These are phyloP conservation scores for Apis dorsata DNA, from an alignment of 1,140 invertebrate species.

Conservation along the genomic window DNA sequence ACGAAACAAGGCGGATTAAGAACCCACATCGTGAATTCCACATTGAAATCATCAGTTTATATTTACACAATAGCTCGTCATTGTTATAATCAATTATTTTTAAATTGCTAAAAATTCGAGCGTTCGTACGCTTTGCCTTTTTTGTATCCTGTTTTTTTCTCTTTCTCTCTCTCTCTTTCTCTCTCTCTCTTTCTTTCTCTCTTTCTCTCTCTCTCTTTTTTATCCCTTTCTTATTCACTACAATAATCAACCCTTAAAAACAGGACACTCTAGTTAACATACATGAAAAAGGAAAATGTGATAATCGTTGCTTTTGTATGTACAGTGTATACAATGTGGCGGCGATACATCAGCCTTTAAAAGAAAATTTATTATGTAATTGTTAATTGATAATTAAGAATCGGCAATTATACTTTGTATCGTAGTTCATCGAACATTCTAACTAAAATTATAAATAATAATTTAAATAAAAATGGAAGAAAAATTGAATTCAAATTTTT, in stretches of 20 bases:
- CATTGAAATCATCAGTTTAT: slow-evolving; percentile 78
- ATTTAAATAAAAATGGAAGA: neutral
- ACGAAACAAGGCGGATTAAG: slow-evolving; percentile 68
- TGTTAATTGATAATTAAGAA: slow-evolving; percentile 18
- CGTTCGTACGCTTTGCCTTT: neutral
- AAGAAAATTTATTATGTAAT: slow-evolving; percentile 12
- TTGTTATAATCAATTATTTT: slow-evolving; percentile 47
- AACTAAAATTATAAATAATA: neutral
- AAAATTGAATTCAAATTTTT: neutral
- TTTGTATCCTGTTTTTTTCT: neutral
- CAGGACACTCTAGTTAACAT: slow-evolving; percentile 57
- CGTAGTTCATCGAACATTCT: slow-evolving; percentile 20
- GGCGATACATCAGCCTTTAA: slow-evolving; percentile 49
- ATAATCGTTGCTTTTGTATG: slow-evolving; percentile 50
- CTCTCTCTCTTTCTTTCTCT: neutral
- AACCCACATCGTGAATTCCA: slow-evolving; percentile 73
- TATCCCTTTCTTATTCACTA: slow-evolving; percentile 35
- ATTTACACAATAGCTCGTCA: slow-evolving; percentile 73
- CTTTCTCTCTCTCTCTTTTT: neutral
- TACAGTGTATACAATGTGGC: slow-evolving; percentile 63
- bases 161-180: neutral
- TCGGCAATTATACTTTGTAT: slow-evolving; percentile 1
- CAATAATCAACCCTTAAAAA: slow-evolving; percentile 37
- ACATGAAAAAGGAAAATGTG: slow-evolving; percentile 46
- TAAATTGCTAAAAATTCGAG: slow-evolving; percentile 50